phyloP scores from a whole-genome alignment of 2,888 invertebrate genomes.

The Mythimna albipuncta region DNA sequence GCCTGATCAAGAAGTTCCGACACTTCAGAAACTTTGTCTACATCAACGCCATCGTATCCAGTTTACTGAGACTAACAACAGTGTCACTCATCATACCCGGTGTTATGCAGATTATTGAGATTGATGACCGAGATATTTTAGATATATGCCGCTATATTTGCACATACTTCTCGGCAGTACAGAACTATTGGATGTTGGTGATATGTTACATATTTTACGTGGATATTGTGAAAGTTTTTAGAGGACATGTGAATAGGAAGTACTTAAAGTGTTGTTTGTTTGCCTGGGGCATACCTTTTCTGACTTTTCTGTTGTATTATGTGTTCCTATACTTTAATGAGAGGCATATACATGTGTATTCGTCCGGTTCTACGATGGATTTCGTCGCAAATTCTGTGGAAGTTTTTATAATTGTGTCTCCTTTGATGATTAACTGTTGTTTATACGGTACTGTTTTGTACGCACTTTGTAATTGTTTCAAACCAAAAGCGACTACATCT shows the following conservation, averaged over 20 bases:
- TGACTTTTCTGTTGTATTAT: constrained; percentile 38
- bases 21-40: constrained; percentile 50
- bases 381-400: constrained; percentile 32
- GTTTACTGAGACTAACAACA: constrained; percentile 35
- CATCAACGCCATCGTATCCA: constrained; percentile 35
- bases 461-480: constrained; percentile 40
- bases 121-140: constrained; percentile 41
- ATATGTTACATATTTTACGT: constrained; percentile 55
- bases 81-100: constrained; percentile 42
- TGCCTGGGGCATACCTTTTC: constrained; percentile 51
- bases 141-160: constrained; percentile 50
- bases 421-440: constrained; percentile 41
- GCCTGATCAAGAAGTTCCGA: constrained; percentile 41
- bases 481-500: constrained; percentile 24
- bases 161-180: constrained; percentile 47
- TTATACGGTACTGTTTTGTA: constrained; percentile 31
- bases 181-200: constrained; percentile 53
- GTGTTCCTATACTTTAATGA: constrained; percentile 35
- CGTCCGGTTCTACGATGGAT: neutral
- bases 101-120: constrained; percentile 36
- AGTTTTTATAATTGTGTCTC: constrained; percentile 45
- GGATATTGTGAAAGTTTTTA: constrained; percentile 52
- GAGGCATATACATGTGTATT: neutral
- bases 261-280: constrained; percentile 46
- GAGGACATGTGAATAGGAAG: constrained; percentile 40